These are phyloP conservation scores for Machaerirhynchus nigripectus DNA, from an alignment of 2,113 vertebrate genomes.

Conservation along the genomic window DNA sequence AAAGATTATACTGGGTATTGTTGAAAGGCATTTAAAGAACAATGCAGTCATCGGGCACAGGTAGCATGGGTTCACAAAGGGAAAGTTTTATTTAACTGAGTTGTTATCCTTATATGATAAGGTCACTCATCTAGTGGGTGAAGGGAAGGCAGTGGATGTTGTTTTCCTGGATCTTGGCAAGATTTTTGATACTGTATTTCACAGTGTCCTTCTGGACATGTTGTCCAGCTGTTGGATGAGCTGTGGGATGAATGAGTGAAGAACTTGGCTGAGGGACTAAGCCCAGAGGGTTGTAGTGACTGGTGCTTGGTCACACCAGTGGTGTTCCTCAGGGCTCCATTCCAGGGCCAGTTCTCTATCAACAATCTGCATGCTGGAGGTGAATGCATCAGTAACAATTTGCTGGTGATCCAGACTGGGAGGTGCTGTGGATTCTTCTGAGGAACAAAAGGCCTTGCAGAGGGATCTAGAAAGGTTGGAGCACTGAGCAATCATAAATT, in stretches of 20 bases:
- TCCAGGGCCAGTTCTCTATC: background rate
- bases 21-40: background rate
- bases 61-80: background rate
- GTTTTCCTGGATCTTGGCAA: background rate
- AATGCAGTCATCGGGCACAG: background rate
- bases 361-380: background rate
- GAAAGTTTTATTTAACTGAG: background rate
- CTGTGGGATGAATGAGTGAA: background rate
- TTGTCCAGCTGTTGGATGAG: background rate
- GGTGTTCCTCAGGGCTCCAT: background rate
- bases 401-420: background rate
- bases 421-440: background rate
- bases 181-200: background rate
- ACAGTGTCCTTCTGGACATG: background rate
- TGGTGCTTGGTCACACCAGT: background rate
- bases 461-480: background rate
- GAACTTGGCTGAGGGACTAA: background rate
- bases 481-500: background rate
- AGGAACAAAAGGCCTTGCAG: background rate
- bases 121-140: background rate
- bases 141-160: background rate
- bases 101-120: background rate
- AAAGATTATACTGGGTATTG: background rate
- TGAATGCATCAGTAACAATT: background rate
- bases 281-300: background rate